These are phyloP conservation scores for Dipodomys spectabilis DNA, from an alignment of 2,113 vertebrate species.

Conservation along the genomic window DNA sequence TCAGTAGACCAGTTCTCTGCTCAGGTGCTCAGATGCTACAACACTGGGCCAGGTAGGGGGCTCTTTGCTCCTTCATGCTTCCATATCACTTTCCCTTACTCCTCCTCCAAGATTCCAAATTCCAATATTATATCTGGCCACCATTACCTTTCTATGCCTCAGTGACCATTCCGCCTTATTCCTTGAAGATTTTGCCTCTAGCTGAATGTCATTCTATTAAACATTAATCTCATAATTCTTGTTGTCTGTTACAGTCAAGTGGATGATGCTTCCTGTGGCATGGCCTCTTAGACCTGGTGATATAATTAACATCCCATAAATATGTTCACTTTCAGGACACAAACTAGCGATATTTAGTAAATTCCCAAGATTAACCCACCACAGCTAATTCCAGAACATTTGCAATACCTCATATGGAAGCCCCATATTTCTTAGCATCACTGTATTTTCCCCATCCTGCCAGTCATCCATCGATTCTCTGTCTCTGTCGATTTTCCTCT, in stretches of 20 bases:
- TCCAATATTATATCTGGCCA: neutral
- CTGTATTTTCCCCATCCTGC: too few species aligned
- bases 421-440: too few species aligned
- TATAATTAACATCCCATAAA: too few species aligned
- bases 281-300: too few species aligned
- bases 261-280: neutral
- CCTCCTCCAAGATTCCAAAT: neutral
- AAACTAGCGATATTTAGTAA: too few species aligned
- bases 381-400: too few species aligned
- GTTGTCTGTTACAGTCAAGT: neutral
- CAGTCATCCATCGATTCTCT: too few species aligned
- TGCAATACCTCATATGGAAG: too few species aligned
- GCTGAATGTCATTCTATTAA: neutral
- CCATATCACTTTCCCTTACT: neutral
- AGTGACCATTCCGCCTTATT: neutral
- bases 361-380: too few species aligned
- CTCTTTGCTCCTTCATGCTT: neutral
- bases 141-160: neutral
- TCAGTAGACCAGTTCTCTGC: neutral
- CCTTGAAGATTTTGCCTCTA: neutral
- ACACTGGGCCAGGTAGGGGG: neutral
- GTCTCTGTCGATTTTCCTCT: too few species aligned
- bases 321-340: too few species aligned
- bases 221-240: neutral
- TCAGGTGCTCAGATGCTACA: neutral